Evolutionary conservation across 2,113 vertebrate species (phyloP), one percentile per base, ranked within the genome.

Genomic region (Gorsachius goisagi): DNA sequence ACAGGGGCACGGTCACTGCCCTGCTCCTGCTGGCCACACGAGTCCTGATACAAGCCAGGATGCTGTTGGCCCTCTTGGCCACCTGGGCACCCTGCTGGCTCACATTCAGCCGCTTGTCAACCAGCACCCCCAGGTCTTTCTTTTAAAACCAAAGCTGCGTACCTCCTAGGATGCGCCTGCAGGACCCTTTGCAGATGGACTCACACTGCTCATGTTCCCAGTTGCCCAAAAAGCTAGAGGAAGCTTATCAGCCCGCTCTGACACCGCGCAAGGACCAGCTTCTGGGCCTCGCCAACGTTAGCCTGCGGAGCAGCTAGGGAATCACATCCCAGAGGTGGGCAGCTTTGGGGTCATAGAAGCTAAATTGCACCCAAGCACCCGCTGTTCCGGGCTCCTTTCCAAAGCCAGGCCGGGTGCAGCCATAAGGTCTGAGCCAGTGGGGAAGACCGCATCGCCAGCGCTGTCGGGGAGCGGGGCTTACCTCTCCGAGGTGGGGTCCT

Each of bases 401-500:
- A 49, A 90, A 59, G 9, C 26, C 27, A 11, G 39, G 16, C 33
- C 44, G 16, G 44, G 26, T 19, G 15, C n/a, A 22, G 35, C 30
- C 5, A 9, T 3, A 7, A 18, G 20, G n/a, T 33, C 23, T 44
- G 41, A 69, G 44, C 44, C 50, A 26, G 11, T 9, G 24, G 27
- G 17, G 52, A 13, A 76, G 58, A 12, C 7, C 10, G 13, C 2
- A 2, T 6, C 37, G 16, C 30, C 17, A 5, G 2, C 24, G 22
- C n/a, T 32, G 8, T 5, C 1, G 5, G 53, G 15, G 32, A n/a
- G 11, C 4, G 0, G 5, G 7, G 9, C 41, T 95, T 94, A 99
- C 99, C 98, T 98, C 93, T 99, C 99, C 0, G 98, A 98, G 20
- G 98, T 98, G 74, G 99, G 99, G 96, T 99, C 99, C 95, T 99